Evolutionary conservation across 2,113 vertebrate species (phyloP), one percentile per base, ranked within the genome.

Genomic region (Scartelaos histophorus): DNA sequence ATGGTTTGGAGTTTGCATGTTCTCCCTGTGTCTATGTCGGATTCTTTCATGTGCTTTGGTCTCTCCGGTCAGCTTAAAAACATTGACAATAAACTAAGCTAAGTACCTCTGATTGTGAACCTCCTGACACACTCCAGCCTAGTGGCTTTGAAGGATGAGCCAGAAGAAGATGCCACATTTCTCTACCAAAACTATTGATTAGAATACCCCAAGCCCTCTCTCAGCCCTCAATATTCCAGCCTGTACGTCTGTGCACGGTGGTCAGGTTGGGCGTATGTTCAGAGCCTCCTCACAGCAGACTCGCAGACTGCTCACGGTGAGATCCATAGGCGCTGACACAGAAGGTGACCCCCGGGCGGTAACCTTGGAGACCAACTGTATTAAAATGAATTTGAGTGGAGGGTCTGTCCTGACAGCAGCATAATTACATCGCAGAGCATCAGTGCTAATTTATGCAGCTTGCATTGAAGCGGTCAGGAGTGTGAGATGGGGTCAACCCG

Each of bases 361-460:
- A 95, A 98, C 98, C 98, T 98, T 97, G 95, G 88, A 91, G 91
- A 91, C 95, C 96, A 96, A 97, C 95, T 98, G 97, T 99, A 99
- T 99, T 98, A 98, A 98, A 98, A 98, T 97, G 95, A 98, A 98
- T 98, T 97, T 99, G 95, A 95, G 96, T 94, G 94, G 96, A 83
- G 96, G 95, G 95, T 95, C 95, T 90, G 78, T 86, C 89, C 95
- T 99, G 97, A 98, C 97, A 98, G 97, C 96, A 94, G 96, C 96
- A 97, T 98, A 98, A 99, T 98, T 99, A 98, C 98, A 98, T 96
- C 94, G 96, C 92, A 93, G 95, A 96, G 95, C 95, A 96, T 98
- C 98, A 96, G 96, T 94, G 94, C 95, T 98, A 98, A 98, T 98
- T 97, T 97, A 98, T 98, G 96, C 96, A 76, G 87, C 93, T 93